A percentile compares a stretch with the other conserved stretches of the same genome.
Conservation (phyloP, 1,140 invertebrate genomes). For the Anoplolepis gracilipes region DNA sequence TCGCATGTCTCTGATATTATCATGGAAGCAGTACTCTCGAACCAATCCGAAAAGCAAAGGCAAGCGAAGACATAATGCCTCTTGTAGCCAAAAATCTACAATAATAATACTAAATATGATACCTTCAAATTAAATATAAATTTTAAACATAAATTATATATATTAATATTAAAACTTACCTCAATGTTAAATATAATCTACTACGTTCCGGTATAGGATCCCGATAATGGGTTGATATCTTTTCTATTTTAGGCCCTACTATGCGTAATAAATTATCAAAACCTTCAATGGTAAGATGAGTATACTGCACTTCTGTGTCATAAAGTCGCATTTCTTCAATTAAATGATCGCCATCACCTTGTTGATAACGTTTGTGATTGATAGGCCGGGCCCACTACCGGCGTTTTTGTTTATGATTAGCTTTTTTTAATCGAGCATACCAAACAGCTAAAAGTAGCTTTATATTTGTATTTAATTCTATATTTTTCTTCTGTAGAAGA, state of each 20-base stretch:
- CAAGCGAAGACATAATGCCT: not conserved
- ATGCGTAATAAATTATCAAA: conserved; percentile 16
- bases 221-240: not conserved
- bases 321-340: conserved; percentile 9
- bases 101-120: not conserved
- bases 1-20: conserved; percentile 6
- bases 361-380: not conserved
- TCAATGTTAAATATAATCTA: conserved; percentile 8
- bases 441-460: conserved; percentile 3
- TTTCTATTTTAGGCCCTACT: conserved; percentile 10
- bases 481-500: not conserved
- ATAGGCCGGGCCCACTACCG: not conserved
- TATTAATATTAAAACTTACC: conserved; percentile 10
- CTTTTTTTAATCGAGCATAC: not conserved
- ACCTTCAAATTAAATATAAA: not conserved
- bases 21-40: not conserved
- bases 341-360: conserved; percentile 1
- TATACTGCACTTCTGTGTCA: conserved; percentile 1
- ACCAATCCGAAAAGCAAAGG: not conserved
- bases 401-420: not conserved
- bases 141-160: not conserved
- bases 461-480: not conserved
- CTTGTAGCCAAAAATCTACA: not conserved
- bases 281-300: not conserved
- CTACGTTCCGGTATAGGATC: not conserved